Percentiles rank a stretch among this genome's conserved stretches.
Conservation (phyloP, 2,797 vertebrate species). For the Hirundo rustica region DNA sequence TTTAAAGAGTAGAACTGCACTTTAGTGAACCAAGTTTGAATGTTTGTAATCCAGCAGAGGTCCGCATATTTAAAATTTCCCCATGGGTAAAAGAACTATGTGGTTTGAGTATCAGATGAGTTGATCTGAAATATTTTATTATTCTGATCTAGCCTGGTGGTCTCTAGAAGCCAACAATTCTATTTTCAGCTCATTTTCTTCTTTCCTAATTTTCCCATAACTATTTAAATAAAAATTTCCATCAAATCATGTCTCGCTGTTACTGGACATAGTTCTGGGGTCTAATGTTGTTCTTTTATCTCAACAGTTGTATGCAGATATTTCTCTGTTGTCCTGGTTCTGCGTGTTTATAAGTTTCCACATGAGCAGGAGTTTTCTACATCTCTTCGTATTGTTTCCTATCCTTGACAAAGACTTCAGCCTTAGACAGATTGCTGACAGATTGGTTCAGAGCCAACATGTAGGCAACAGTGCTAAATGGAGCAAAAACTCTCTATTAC, state of each 20-base stretch:
- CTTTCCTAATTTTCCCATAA: neutral
- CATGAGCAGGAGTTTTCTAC: neutral
- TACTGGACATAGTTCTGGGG: neutral
- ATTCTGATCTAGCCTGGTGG: slow-evolving; percentile 24
- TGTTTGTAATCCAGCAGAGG: neutral
- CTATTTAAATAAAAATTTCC: neutral
- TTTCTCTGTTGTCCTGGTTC: neutral
- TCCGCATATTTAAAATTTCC: neutral
- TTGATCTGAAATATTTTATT: slow-evolving; percentile 13
- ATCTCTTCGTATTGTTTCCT: neutral
- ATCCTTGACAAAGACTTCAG: neutral
- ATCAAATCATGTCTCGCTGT: neutral
- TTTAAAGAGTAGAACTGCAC: neutral
- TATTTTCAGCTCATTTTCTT: slow-evolving; percentile 30
- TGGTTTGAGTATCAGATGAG: neutral
- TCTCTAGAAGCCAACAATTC: neutral
- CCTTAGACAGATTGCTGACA: neutral
- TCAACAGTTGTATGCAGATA: neutral
- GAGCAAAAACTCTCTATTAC: neutral
- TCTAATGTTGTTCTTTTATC: neutral
- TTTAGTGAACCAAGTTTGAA: neutral
- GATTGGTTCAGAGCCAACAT: neutral
- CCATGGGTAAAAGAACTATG: slow-evolving; percentile 10
- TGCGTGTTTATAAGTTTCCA: neutral
- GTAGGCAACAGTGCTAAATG: neutral